Conservation (phyloP, 2,888 invertebrate genomes). For the Sicus ferrugineus region DNA sequence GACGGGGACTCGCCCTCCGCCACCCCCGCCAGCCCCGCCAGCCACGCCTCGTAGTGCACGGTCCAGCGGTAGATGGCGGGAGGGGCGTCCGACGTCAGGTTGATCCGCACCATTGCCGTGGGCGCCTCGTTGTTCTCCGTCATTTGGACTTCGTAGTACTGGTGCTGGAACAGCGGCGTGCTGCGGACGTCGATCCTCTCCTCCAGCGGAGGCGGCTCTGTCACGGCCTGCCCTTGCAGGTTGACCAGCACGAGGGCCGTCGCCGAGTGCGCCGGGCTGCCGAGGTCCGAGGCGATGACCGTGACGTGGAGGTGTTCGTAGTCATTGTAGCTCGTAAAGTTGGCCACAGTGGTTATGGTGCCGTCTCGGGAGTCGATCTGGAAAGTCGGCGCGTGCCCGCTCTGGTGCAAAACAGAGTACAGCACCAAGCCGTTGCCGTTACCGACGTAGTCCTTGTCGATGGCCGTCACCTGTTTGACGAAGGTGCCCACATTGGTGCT, state of each 20-base stretch:
- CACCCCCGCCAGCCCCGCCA: constrained; percentile 47
- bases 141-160: constrained; percentile 83
- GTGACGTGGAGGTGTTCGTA: constrained; percentile 75
- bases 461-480: constrained; percentile 80
- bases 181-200: constrained; percentile 52
- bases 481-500: constrained; percentile 78
- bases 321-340: constrained; percentile 62
- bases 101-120: constrained; percentile 76
- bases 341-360: constrained; percentile 76
- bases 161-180: constrained; percentile 68
- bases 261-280: constrained; percentile 82
- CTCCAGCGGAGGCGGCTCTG: constrained; percentile 63
- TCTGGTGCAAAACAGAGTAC: constrained; percentile 76
- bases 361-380: constrained; percentile 88
- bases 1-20: constrained; percentile 24
- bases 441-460: constrained; percentile 83
- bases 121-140: constrained; percentile 83
- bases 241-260: constrained; percentile 77
- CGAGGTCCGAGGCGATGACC: constrained; percentile 84
- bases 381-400: constrained; percentile 71
- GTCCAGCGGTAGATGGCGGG: constrained; percentile 73
- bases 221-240: constrained; percentile 66
- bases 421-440: constrained; percentile 88
- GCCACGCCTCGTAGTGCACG: constrained; percentile 71
- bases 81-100: constrained; percentile 73